These are phyloP conservation scores for Cactoblastis cactorum DNA, from an alignment of 2,888 invertebrate genomes.

Conservation along the genomic window DNA sequence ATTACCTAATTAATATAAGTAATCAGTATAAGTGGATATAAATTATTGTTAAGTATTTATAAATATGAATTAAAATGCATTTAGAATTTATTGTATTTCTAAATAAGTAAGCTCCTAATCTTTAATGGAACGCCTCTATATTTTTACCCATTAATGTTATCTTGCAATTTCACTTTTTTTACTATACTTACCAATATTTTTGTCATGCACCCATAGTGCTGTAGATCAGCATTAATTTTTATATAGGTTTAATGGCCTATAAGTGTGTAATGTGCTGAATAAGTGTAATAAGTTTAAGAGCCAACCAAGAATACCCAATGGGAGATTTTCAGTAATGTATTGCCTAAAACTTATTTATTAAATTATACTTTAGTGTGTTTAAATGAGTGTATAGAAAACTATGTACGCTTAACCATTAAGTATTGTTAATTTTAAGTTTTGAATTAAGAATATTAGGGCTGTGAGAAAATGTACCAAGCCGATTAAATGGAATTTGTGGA, in stretches of 20 bases:
- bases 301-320: too few species aligned
- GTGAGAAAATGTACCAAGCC: constrained; percentile 43
- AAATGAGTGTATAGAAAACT: constrained; percentile 13
- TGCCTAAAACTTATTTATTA: neutral
- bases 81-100: neutral
- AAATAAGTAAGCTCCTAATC: neutral
- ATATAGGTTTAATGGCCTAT: too few species aligned
- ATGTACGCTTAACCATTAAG: constrained; percentile 24
- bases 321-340: neutral
- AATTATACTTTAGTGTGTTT: constrained; percentile 17
- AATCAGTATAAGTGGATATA: neutral
- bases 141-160: neutral
- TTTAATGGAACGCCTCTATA: neutral
- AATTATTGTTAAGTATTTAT: neutral
- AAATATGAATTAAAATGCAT: neutral
- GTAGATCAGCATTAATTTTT: too few species aligned
- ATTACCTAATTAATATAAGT: too few species aligned
- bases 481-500: constrained; percentile 24
- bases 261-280: too few species aligned
- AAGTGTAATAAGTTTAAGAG: too few species aligned
- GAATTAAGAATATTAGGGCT: constrained; percentile 38
- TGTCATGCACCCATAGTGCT: too few species aligned
- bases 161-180: too few species aligned
- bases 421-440: constrained; percentile 21
- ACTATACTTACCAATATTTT: too few species aligned